Base-by-base conservation (phyloP, 2,113 vertebrate genomes). In the Tetraodon nigroviridis region DNA sequence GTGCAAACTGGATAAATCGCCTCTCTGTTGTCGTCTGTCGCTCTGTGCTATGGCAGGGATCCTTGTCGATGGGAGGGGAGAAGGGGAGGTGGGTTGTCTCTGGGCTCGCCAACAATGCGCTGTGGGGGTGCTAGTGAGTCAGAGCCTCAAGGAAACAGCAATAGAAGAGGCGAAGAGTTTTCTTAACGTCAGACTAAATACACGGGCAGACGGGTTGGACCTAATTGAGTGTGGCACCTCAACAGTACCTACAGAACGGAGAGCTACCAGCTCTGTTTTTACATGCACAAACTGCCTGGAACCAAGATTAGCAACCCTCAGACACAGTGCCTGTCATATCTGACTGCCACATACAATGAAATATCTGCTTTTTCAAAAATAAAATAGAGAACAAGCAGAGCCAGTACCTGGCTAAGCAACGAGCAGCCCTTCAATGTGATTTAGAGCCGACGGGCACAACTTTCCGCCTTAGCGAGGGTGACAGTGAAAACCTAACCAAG, bases 401-500 rank as follows among this genome's bases (percentile, higher is more conserved):
- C 76, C 62, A 71, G 64, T 49, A 69, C 40, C 66, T 69, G 16
- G 4, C 56, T 44, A 42, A 51, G 73, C 16, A 57, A 48, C 51
- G 57, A 51, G n/a, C 46, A 75, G 40, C 69, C 42, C 56, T 70
- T 27, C 53, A 54, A 74, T 76, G 74, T 72, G 69, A 73, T 78
- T 73, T 55, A 12, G 21, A 71, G 72, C 70, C 69, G 21, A 15
- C 32, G 71, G 77, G 63, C 37, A 54, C 56, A 73, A 86, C 77
- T 77, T 73, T 81, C 68, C 75, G 73, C 61, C 66, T 67, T 55
- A 55, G 55, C 61, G 63, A 73, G 62, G 68, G 53, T 37, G 65
- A 78, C 71, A 78, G 75, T 71, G 71, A 72, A 76, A 80, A 83
- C 22, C 59, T 73, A 80, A 75, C 71, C 72, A 72, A 80, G 75